Evolutionary conservation across 2,888 invertebrate genomes (phyloP).

Genomic region (Halictus quadricinctus): DNA sequence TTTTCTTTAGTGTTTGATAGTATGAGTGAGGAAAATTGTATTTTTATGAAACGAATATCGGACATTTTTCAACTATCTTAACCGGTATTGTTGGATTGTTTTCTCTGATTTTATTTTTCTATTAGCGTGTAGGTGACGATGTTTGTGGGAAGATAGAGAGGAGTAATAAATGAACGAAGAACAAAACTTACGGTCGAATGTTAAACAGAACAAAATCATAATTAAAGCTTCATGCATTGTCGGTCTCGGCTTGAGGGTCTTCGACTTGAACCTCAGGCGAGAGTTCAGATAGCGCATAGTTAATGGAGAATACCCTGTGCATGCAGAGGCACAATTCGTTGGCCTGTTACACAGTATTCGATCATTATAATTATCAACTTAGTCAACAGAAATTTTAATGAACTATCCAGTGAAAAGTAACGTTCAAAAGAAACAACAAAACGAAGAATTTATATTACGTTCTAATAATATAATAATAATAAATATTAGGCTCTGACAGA

Average conservation of each 20-base stretch:
- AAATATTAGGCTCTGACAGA: background rate
- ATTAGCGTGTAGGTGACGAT: background rate
- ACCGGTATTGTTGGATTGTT: background rate
- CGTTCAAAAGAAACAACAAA: background rate
- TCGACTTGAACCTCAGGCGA: constrained; percentile 73
- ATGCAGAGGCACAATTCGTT: constrained; percentile 89
- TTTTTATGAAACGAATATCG: background rate
- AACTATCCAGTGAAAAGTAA: background rate
- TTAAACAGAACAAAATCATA: constrained; percentile 68
- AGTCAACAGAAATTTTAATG: constrained; percentile 14
- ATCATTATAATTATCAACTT: constrained; percentile 2
- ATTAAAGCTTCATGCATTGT: constrained; percentile 74
- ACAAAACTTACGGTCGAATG: constrained; percentile 70
- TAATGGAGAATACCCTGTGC: constrained; percentile 91
- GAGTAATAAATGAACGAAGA: constrained; percentile 11
- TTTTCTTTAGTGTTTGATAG: background rate
- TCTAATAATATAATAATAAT: no score
- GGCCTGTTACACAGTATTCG: constrained; percentile 85
- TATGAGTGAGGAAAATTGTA: background rate
- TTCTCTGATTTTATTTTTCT: background rate
- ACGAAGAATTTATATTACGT: background rate
- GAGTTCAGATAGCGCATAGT: constrained; percentile 83
- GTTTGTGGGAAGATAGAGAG: background rate
- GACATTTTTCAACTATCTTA: background rate
- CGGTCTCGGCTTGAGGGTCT: constrained; percentile 61